Percentiles rank a stretch among this genome's conserved stretches.
phyloP scores from a whole-genome alignment of 30 jellyfish, hydroid and myxozoan genomes.

The Nemopilema nomurai region DNA sequence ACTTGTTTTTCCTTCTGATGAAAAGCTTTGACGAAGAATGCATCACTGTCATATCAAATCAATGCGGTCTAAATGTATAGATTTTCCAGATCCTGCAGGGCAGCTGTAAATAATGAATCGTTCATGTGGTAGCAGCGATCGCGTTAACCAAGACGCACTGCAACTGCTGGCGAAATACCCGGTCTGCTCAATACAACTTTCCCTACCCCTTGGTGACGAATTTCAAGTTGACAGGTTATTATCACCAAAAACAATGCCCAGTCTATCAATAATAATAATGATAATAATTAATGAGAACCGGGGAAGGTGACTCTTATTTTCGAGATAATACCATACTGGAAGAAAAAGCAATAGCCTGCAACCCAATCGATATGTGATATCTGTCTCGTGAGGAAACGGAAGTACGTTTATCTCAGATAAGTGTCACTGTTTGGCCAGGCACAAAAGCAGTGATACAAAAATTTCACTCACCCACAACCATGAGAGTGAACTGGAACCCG shows the following conservation, averaged over 20 bases:
- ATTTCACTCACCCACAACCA: constrained; percentile 91
- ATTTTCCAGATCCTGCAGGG: not conserved
- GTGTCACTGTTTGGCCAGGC: not conserved
- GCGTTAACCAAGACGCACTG: too few relatives aligned
- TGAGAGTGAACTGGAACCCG: constrained; percentile 92
- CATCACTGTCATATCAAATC: constrained; percentile 4
- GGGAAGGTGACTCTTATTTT: too few relatives aligned
- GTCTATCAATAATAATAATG: constrained; percentile 15
- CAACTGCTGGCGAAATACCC: not conserved
- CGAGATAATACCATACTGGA: not conserved
- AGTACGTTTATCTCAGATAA: not conserved
- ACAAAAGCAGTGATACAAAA: not conserved
- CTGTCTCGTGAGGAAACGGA: not conserved
- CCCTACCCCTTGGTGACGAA: not conserved
- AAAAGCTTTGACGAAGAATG: constrained; percentile 8
- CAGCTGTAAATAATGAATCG: not conserved
- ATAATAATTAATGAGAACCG: too few relatives aligned
- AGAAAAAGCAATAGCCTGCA: not conserved
- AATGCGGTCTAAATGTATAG: not conserved
- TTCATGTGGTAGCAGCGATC: not conserved
- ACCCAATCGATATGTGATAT: not conserved
- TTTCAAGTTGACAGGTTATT: constrained; percentile 38
- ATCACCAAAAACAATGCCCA: constrained; percentile 26
- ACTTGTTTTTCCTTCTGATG: constrained; percentile 38
- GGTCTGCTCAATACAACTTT: constrained; percentile 8